phyloP scores from a whole-genome alignment of 2,888 invertebrate species.

The Harmothoe impar region DNA sequence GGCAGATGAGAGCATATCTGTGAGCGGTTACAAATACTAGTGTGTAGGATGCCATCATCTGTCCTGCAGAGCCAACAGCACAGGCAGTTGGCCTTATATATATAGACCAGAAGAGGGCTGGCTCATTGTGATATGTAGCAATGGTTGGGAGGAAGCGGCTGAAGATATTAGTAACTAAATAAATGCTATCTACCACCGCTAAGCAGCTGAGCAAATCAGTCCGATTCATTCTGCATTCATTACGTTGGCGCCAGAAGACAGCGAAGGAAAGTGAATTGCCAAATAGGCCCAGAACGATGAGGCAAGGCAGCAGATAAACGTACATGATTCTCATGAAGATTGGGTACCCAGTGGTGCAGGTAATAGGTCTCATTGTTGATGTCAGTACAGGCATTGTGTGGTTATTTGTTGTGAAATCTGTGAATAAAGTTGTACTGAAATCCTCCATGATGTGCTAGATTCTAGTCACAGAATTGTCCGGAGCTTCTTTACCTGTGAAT shows the following conservation, averaged over 20 bases:
- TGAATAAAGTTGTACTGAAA: too few relatives aligned
- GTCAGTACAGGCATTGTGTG: too few relatives aligned
- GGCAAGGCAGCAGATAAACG: not conserved
- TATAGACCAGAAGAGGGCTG: not conserved
- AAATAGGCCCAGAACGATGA: not conserved
- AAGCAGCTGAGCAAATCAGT: not conserved
- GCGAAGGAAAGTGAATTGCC: not conserved
- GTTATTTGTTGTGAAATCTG: too few relatives aligned
- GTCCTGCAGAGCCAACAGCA: not conserved
- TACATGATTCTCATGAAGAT: too few relatives aligned
- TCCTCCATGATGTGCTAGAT: too few relatives aligned
- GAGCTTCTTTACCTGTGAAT: too few relatives aligned
- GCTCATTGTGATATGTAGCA: not conserved
- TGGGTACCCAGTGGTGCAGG: not conserved
- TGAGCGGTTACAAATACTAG: not conserved
- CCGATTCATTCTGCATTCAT: not conserved
- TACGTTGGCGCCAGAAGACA: not conserved
- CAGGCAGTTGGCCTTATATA: not conserved
- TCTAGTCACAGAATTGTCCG: too few relatives aligned
- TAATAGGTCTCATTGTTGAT: not conserved
- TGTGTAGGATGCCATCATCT: not conserved
- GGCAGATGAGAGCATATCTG: conserved; percentile 23
- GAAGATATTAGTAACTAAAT: too few relatives aligned
- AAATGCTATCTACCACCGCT: not conserved
- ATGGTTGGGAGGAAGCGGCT: too few relatives aligned